Evolutionary conservation across 1,140 invertebrate species (phyloP), one percentile per base, ranked within the genome.

Genomic region (Drosophila lini): DNA sequence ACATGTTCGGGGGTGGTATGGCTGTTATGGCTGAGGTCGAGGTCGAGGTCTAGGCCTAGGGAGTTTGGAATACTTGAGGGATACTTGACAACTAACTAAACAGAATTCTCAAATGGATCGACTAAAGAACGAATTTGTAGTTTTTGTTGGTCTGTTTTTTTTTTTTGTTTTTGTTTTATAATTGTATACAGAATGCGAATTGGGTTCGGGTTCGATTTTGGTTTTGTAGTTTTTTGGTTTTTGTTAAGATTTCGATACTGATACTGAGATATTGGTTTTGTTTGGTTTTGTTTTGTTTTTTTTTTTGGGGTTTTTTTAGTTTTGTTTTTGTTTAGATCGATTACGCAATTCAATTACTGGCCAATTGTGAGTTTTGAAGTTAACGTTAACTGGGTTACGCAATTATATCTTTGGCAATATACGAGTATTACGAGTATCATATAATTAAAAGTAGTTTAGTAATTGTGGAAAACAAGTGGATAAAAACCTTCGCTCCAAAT

Each of bases 401-500:
- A 84, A 80, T 80, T 82, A 81, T 81, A 65, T 81, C 73, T 41
- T 55, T 69, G 74, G 61, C 55, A 80, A 67, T 80, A 82, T 80
- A 76, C 48, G 59, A 64, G 75, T 81, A 90, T 80, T 69, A 69
- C 65, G 65, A 69, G 47, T 73, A 74, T 81, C 78, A 85, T 88
- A 88, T 89, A 81, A 89, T 88, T 88, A 89, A 89, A 89, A 89
- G 81, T 88, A 88, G 78, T 88, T 86, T 81, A 75, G 56, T 84
- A 89, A 84, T 81, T 89, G 52, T 55, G 78, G 80, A 78, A 92
- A 92, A 92, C 92, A 93, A 92, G 94, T 95, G 94, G 95, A 95
- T 95, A 95, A 96, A 95, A 96, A 96, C 95, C 95, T 96, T 96
- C 95, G 94, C 95, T 96, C 95, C 95, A 96, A 95, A 95, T 95